Evolutionary conservation across 2,797 vertebrate species (phyloP).

Genomic region (Enteromius unitaeniatus): DNA sequence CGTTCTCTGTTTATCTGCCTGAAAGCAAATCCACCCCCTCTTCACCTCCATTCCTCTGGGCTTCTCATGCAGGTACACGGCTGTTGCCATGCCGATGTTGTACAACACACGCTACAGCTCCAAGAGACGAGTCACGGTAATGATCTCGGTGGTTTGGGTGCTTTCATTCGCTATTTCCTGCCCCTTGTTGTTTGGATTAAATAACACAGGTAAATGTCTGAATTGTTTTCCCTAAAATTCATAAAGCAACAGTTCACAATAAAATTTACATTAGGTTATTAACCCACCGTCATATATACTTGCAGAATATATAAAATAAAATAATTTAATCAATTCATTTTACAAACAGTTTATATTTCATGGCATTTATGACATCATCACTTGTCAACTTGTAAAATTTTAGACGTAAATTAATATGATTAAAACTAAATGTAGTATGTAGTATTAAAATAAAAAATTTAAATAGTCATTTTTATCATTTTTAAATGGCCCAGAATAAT

Average conservation of each 20-base stretch:
- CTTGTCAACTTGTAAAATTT: background rate
- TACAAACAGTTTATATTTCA: background rate
- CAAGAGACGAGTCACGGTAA: constrained; percentile 91
- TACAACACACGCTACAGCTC: constrained; percentile 99
- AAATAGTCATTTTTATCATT: too few relatives aligned
- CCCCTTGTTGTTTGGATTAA: constrained; percentile 93
- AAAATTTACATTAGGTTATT: background rate
- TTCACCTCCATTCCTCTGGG: background rate
- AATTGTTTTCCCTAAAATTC: background rate
- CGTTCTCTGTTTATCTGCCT: background rate
- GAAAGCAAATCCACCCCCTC: background rate
- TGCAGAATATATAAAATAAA: too few relatives aligned
- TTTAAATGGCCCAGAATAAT: too few relatives aligned
- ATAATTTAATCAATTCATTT: too few relatives aligned
- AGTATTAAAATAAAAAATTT: too few relatives aligned
- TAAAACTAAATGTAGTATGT: background rate
- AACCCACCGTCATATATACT: too few relatives aligned
- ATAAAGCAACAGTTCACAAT: background rate
- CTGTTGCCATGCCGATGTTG: constrained; percentile 98
- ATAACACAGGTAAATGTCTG: constrained; percentile 87
- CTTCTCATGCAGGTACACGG: constrained; percentile 87
- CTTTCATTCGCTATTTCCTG: constrained; percentile 98
- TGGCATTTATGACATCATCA: background rate
- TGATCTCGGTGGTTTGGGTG: constrained; percentile 97
- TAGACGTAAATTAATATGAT: background rate